Evolutionary conservation across 2,113 vertebrate genomes (phyloP).

Genomic region (Mohoua ochrocephala): DNA sequence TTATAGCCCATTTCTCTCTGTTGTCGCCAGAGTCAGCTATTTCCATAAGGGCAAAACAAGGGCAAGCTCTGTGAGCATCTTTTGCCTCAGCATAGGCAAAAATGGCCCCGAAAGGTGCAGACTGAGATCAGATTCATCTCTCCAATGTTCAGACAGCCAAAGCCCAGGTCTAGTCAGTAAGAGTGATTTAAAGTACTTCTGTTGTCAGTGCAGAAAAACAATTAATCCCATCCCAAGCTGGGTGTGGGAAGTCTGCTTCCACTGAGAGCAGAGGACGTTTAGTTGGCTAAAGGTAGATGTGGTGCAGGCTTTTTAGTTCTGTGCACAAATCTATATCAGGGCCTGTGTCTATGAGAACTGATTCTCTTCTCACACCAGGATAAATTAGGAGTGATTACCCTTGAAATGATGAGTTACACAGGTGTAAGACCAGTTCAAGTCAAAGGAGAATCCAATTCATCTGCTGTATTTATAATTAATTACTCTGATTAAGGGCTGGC

Average conservation of each 20-base stretch:
- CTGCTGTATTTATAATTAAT: conserved; percentile 54
- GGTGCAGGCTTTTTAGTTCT: not conserved
- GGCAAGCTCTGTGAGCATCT: not conserved
- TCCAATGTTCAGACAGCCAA: not conserved
- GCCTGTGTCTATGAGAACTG: not conserved
- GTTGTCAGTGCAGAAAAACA: not conserved
- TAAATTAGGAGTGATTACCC: conserved; percentile 50
- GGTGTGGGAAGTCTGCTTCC: not conserved
- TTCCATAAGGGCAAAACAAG: not conserved
- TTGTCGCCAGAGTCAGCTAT: not conserved
- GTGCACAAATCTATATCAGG: not conserved
- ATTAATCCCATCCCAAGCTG: not conserved
- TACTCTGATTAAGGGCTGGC: conserved; percentile 39
- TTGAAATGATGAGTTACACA: conserved; percentile 45
- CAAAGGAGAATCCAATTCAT: conserved; percentile 47
- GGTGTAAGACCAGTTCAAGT: conserved; percentile 31
- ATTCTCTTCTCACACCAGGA: not conserved
- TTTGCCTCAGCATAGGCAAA: not conserved
- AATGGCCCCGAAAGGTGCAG: not conserved
- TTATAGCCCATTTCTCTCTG: not conserved
- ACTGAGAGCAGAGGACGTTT: not conserved
- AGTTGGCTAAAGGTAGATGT: not conserved
- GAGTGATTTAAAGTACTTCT: not conserved
- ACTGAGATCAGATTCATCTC: not conserved
- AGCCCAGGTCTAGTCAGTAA: not conserved